These are phyloP conservation scores for Anastrepha ludens DNA, from an alignment of 1,140 invertebrate species.

Conservation along the genomic window DNA sequence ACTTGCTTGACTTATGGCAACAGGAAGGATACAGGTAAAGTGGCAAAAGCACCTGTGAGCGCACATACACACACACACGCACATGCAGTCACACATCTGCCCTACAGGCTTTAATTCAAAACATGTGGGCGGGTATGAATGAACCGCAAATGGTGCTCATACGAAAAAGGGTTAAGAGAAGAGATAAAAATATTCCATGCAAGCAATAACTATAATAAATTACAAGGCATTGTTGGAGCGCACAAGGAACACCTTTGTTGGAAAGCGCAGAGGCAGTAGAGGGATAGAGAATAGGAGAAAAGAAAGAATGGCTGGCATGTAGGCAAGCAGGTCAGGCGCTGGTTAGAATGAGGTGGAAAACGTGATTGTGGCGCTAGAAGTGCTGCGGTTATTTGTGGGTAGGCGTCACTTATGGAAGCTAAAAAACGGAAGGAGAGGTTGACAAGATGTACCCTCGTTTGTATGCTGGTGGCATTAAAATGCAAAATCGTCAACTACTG, in stretches of 20 bases:
- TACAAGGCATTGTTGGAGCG: neutral
- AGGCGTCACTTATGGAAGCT: too few species aligned
- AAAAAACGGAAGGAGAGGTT: neutral
- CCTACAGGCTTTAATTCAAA: neutral
- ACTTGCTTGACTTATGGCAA: conserved; percentile 49
- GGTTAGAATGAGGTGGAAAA: neutral
- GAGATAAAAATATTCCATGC: conserved; percentile 31
- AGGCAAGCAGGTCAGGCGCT: neutral
- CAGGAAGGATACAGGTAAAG: conserved; percentile 41
- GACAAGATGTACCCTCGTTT: neutral
- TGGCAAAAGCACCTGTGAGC: conserved; percentile 49
- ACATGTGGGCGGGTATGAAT: neutral
- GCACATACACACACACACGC: neutral
- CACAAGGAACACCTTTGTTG: neutral
- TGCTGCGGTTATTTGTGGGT: too few species aligned
- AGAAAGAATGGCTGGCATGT: neutral
- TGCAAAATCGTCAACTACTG: conserved; percentile 13
- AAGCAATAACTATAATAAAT: conserved; percentile 45
- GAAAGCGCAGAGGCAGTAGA: neutral
- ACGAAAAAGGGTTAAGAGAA: conserved; percentile 27
- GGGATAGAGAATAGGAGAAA: neutral
- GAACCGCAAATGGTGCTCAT: conserved; percentile 18
- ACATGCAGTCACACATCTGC: neutral
- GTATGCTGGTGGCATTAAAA: neutral
- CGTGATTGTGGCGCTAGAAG: neutral